Conservation (phyloP, 2,888 invertebrate genomes). For the Drosophila siamana region DNA sequence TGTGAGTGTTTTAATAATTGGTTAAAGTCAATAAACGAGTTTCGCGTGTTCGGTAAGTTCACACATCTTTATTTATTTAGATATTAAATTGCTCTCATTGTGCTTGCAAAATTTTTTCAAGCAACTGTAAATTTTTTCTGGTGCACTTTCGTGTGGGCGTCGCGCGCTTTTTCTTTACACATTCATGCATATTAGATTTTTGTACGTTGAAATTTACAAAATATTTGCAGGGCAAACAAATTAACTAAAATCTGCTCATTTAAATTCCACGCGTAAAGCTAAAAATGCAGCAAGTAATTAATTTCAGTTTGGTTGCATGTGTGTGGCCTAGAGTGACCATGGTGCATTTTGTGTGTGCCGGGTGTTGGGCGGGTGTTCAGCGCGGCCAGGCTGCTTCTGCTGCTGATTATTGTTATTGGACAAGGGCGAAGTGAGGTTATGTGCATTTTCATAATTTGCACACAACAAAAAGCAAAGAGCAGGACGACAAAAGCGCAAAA, state of each 20-base stretch:
- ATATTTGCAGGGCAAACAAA: conserved; percentile 55
- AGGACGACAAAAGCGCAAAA: conserved; percentile 54
- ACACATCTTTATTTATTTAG: neutral
- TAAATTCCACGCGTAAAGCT: conserved; percentile 49
- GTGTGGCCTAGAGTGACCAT: conserved; percentile 26
- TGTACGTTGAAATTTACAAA: conserved; percentile 33
- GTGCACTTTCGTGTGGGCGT: neutral
- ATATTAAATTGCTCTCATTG: neutral
- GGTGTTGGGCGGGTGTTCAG: neutral
- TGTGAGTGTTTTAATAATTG: neutral
- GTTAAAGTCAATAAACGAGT: neutral
- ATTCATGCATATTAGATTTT: conserved; percentile 20
- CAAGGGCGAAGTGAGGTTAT: conserved; percentile 4
- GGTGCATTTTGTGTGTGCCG: neutral
- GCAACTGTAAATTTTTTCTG: neutral
- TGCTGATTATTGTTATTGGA: conserved; percentile 32
- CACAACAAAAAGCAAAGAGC: conserved; percentile 56
- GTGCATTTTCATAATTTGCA: conserved; percentile 65
- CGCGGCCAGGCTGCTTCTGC: conserved; percentile 8
- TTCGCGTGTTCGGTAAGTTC: neutral
- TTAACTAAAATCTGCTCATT: conserved; percentile 65
- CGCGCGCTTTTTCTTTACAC: neutral
- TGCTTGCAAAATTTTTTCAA: neutral
- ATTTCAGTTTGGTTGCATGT: conserved; percentile 41
- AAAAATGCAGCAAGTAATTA: conserved; percentile 70